Evolutionary conservation across 2,797 vertebrate species (phyloP), one percentile per base, ranked within the genome.

Genomic region (Myotis planiceps): DNA sequence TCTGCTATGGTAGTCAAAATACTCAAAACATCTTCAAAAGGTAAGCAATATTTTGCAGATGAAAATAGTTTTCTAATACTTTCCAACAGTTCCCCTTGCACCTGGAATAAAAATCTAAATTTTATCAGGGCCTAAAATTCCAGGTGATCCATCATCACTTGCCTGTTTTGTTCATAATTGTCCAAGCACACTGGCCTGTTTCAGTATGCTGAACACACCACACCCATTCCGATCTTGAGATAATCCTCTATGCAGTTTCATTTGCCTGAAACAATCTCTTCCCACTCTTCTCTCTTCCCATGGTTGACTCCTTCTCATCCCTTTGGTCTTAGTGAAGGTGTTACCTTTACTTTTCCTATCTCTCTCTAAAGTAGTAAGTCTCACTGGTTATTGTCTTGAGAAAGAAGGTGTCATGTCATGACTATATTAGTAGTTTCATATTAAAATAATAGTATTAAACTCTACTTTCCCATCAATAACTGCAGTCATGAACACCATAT

Each of bases 31-130:
- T 4, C 39, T 63, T 76, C 6, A 74, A 69, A 78, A 82, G 19
- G 32, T 68, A 0, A 69, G 45, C 15, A 90, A 60, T 55, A 9
- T 74, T 85, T 58, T 19, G 6, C 23, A 75, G 12, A 58, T 76
- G 10, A 92, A 97, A 87, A 39, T 45, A 15, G 16, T 1, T 32
- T 86, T 90, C 65, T n/a, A 66, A 55, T 9, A 71, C 0, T 53
- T 76, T 42, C 81, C 39, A 53, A 2, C 60, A 13, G 15, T 12
- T 78, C 88, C 16, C 16, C 90, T 80, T 88, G 15, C 14, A 74
- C 9, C 15, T 81, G 53, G 5, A 91, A 76, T 80, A 84, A 93
- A 92, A 53, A 91, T 76, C 10, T 91, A 34, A 78, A 74, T 68
- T 88, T 78, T n/a, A 47, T 18, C 37, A 60, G 8, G 4, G 13